Evolutionary conservation across 2,797 vertebrate genomes (phyloP).

Genomic region (Thamnophis elegans): DNA sequence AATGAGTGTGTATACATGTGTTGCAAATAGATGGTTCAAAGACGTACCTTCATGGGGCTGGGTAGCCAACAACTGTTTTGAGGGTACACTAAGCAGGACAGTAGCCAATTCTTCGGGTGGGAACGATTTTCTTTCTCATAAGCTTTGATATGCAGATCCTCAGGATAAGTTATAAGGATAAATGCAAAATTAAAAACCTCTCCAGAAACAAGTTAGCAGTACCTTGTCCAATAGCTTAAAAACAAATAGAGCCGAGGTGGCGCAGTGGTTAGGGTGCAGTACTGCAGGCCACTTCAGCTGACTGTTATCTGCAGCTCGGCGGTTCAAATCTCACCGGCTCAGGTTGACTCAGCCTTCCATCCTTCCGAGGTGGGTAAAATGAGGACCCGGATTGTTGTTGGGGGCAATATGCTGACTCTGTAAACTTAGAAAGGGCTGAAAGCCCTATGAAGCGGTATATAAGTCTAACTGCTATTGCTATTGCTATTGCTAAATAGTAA

Average conservation of each 20-base stretch:
- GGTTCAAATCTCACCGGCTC: no score
- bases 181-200: neutral
- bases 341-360: no score
- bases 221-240: neutral
- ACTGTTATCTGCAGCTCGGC: no score
- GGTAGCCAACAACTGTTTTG: neutral
- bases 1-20: neutral
- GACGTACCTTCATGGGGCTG: neutral
- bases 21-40: neutral
- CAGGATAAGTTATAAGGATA: neutral
- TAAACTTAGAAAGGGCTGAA: no score
- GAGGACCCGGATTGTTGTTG: no score
- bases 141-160: neutral
- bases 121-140: neutral
- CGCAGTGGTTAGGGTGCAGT: no score
- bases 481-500: no score
- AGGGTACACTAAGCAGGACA: neutral
- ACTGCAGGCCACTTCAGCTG: no score
- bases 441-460: no score
- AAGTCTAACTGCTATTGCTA: no score
- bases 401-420: no score
- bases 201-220: neutral
- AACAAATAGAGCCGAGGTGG: neutral
- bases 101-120: neutral
- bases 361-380: no score